Base-by-base conservation (phyloP, 92 coral and sea anemone genomes). In the Desmophyllum pertusum region DNA sequence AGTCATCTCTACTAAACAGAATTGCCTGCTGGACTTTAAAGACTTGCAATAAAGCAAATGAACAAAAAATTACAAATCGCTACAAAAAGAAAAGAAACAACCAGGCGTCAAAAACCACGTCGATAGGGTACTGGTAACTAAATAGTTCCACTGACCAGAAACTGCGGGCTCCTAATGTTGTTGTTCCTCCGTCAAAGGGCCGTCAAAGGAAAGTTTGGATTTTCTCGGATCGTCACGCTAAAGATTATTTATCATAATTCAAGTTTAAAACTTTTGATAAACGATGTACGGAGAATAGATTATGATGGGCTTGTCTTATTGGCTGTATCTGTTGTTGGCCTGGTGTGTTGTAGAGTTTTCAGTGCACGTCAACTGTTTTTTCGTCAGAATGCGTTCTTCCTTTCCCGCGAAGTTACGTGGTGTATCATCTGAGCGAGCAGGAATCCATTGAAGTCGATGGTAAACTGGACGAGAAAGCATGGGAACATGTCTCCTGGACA, bases 401-500 rank as follows among this genome's bases (percentile, higher is more conserved):
- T 9, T 93, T 93, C 37, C 97, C 97, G 0, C 92, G 91, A 7
- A 82, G 87, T 77, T 93, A 93, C 65, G 97, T 93, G 17, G 78
- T 90, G 40, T 93, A 93, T 73, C 90, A 85, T 61, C 75, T 93
- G 46, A 77, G 69, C 70, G 91, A 77, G 64, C 88, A 85, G 10
- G 93, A 91, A 63, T 40, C 71, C 3, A 91, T 93, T 43, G 37
- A 51, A 18, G 78, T 93, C 14, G 97, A 93, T 87, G 97, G 97
- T 7, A 91, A 85, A 79, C 83, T 93, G n/a, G 91, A 91, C 1
- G 97, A 93, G 21, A 69, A 75, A 69, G 97, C 93, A 1, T 93
- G 97, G 97, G 68, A 66, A 30, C 79, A 73, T 51, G 97, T 93
- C 14, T 88, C 83, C 3, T 91, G 97, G 95, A 93, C 97, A 0